Conservation (phyloP, 2,113 vertebrate genomes). For the Oncorhynchus clarkii region DNA sequence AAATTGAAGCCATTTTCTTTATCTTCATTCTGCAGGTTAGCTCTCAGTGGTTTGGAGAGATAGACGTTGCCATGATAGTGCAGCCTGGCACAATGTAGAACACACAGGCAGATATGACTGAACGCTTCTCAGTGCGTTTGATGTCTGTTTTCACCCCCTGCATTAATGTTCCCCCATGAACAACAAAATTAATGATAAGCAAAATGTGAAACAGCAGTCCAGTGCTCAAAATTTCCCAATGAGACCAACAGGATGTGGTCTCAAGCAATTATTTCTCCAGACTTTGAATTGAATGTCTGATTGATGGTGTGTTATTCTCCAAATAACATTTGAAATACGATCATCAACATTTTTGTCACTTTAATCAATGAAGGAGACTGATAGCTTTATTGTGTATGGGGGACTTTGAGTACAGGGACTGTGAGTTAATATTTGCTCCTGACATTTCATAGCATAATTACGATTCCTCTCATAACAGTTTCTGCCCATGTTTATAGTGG, state of each 20-base stretch:
- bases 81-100: constrained; percentile 41
- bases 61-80: constrained; percentile 48
- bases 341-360: not conserved
- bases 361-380: not conserved
- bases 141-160: constrained; percentile 55
- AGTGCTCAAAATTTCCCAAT: not conserved
- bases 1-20: constrained; percentile 68
- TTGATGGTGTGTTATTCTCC: not conserved
- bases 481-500: too few species aligned
- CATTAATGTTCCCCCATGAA: constrained; percentile 35
- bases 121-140: constrained; percentile 36
- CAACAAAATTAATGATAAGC: constrained; percentile 38
- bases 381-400: too few species aligned
- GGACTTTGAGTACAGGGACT: too few species aligned
- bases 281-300: constrained; percentile 1
- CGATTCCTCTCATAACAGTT: too few species aligned
- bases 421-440: too few species aligned
- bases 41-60: constrained; percentile 48
- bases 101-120: constrained; percentile 38
- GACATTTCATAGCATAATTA: too few species aligned
- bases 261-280: constrained; percentile 2
- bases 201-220: constrained; percentile 6
- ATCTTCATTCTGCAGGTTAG: constrained; percentile 68
- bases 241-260: constrained; percentile 16
- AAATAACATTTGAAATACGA: not conserved